A percentile compares a stretch with the other conserved stretches of the same genome.
These are phyloP conservation scores for Actenoides hombroni DNA, from an alignment of 2,113 vertebrate genomes.

Conservation along the genomic window DNA sequence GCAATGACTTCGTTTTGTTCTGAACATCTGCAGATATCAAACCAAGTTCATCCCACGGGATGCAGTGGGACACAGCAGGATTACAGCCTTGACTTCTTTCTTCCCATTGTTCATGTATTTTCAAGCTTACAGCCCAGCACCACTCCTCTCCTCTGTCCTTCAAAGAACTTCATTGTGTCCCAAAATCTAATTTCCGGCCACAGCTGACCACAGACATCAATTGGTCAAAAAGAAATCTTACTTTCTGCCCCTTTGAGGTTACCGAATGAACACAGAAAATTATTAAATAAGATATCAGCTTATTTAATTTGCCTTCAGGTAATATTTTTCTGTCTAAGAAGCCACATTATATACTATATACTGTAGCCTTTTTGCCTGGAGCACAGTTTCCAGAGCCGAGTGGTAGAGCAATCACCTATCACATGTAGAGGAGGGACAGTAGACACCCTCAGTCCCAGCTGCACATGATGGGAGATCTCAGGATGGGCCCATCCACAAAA, in stretches of 20 bases:
- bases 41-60: not conserved
- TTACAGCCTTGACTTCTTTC: accelerated
- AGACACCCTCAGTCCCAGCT: not conserved
- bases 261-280: not conserved
- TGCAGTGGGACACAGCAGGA: not conserved
- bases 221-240: not conserved
- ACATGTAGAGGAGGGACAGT: not conserved
- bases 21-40: not conserved
- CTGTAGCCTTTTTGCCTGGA: not conserved
- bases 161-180: not conserved
- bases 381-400: not conserved
- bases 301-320: not conserved
- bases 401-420: not conserved
- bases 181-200: not conserved
- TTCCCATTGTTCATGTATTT: not conserved
- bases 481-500: not conserved
- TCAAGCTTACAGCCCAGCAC: not conserved
- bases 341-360: not conserved
- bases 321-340: not conserved
- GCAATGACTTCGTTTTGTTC: not conserved
- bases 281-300: not conserved
- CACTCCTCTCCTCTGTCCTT: not conserved
- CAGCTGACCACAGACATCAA: not conserved
- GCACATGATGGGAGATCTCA: not conserved
- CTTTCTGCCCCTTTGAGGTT: not conserved